Evolutionary conservation across 2,797 vertebrate species (phyloP).

Genomic region (Halcyon badia): DNA sequence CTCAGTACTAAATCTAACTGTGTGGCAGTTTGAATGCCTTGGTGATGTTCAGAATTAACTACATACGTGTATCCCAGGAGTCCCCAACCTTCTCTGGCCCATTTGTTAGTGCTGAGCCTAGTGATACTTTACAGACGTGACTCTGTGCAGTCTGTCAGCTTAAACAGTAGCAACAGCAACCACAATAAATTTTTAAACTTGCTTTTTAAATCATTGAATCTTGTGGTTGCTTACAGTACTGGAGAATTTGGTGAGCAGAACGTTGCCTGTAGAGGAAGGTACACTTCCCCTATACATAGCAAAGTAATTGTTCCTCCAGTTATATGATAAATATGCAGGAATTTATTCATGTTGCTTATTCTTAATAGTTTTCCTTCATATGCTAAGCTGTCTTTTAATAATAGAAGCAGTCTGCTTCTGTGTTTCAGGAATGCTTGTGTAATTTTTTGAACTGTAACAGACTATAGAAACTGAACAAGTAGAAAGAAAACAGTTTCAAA

Average conservation of each 20-base stretch:
- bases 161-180: background rate
- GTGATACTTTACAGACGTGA: background rate
- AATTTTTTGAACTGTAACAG: background rate
- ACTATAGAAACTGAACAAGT: background rate
- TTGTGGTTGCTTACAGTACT: background rate
- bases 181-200: background rate
- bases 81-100: background rate
- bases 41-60: background rate
- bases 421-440: background rate
- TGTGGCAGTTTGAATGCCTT: background rate
- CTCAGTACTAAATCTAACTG: background rate
- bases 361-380: background rate
- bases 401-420: background rate
- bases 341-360: background rate
- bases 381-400: background rate
- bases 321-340: background rate
- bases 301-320: background rate
- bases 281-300: accelerated
- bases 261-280: background rate
- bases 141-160: background rate
- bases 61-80: accelerated
- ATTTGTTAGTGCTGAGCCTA: background rate
- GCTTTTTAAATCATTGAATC: background rate
- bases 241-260: background rate
- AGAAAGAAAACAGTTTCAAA: background rate